Conservation (phyloP, 2,797 vertebrate genomes). For the Enteromius radiatus region DNA sequence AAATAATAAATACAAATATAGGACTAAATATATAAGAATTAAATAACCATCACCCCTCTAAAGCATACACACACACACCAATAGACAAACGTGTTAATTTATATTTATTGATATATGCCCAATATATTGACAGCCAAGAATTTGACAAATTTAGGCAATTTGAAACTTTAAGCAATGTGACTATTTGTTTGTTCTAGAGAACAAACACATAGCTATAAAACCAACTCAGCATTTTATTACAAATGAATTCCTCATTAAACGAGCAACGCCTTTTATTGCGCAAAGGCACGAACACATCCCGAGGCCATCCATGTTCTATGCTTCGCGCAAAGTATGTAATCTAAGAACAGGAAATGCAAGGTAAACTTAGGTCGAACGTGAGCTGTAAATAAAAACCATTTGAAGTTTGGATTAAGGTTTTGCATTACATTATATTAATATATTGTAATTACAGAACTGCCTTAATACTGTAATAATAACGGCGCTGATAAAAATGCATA, state of each 20-base stretch:
- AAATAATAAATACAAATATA: background rate
- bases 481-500: background rate
- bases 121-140: background rate
- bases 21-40: background rate
- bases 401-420: background rate
- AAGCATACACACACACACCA: background rate
- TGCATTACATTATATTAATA: background rate
- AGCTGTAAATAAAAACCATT: background rate
- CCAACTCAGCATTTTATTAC: slow-evolving; percentile 25
- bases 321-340: background rate
- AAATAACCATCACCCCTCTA: background rate
- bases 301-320: slow-evolving; percentile 21
- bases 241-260: slow-evolving; percentile 52
- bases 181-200: background rate
- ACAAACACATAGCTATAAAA: background rate
- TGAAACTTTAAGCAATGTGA: background rate
- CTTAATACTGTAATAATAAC: background rate
- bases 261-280: slow-evolving; percentile 61
- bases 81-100: background rate
- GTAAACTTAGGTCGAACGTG: background rate
- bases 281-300: slow-evolving; percentile 60
- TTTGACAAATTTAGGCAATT: background rate
- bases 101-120: background rate
- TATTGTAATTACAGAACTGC: background rate
- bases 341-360: too few relatives aligned